A percentile compares a stretch with the other conserved stretches of the same genome.
Conservation (phyloP, 2,888 invertebrate genomes). For the Phyllotreta cruciferae region DNA sequence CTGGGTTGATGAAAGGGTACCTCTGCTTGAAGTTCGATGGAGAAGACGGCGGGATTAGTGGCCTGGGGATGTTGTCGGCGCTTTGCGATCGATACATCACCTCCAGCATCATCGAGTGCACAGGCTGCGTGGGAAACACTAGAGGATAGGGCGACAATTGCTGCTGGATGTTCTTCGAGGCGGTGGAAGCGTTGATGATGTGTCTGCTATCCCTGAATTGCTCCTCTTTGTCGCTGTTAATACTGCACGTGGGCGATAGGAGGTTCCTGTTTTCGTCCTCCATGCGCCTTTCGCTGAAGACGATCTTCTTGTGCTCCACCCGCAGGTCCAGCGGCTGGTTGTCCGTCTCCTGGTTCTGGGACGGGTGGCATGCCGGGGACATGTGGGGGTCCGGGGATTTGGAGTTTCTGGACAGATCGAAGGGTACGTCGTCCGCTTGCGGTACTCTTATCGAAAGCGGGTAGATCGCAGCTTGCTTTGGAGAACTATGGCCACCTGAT, state of each 20-base stretch:
- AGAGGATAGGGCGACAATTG: constrained; percentile 59
- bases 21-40: constrained; percentile 59
- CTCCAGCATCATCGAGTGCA: constrained; percentile 76
- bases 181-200: constrained; percentile 45
- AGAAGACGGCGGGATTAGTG: constrained; percentile 67
- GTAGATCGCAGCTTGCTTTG: constrained; percentile 78
- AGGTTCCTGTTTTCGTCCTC: constrained; percentile 90
- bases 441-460: constrained; percentile 69
- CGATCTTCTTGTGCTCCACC: constrained; percentile 80
- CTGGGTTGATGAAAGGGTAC: constrained; percentile 61
- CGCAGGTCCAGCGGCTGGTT: constrained; percentile 90
- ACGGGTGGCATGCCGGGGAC: constrained; percentile 66
- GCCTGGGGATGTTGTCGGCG: constrained; percentile 65
- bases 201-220: constrained; percentile 53
- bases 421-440: constrained; percentile 67
- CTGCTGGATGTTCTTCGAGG: constrained; percentile 54
- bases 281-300: constrained; percentile 63
- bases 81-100: constrained; percentile 70
- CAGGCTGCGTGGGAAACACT: constrained; percentile 67
- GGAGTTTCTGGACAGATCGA: constrained; percentile 68
- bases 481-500: constrained; percentile 68
- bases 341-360: constrained; percentile 61
- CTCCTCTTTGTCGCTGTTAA: constrained; percentile 56
- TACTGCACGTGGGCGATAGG: constrained; percentile 67
- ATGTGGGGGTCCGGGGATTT: constrained; percentile 63